Base-by-base conservation (phyloP, 2,797 vertebrate genomes). In the Rhynchotus rufescens region DNA sequence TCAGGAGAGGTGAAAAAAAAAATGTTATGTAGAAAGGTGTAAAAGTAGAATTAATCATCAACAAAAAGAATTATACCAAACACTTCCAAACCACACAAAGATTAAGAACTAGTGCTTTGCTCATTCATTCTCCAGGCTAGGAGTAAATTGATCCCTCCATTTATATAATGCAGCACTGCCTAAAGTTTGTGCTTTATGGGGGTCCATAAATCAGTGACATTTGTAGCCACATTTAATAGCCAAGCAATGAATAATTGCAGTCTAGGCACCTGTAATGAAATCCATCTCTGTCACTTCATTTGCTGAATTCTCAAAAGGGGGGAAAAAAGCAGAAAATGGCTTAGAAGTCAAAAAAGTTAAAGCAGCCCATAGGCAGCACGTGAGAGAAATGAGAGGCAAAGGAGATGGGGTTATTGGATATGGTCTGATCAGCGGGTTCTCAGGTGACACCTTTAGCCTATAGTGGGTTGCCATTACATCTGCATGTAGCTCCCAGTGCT, bases 261-360 rank as follows among this genome's bases (percentile, higher is more conserved):
- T 62, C 42, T 80, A 76, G 90, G 12, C 2, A 22, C 26, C 15
- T 66, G 12, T 56, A 90, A 84, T 30, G 36, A 89, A 84, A 92
- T 84, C 68, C 13, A 76, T 66, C 56, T 47, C 52, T 2, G 0
- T 45, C 23, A 64, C 32, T 81, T 81, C 26, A 86, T 52, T 74
- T 86, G n/a, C 52, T 65, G 69, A 80, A 87, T 40, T 92, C 57
- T 81, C 52, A 91, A 71, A 54, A 15, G 20, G 14, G 15, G 49
- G 7, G 38, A 75, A 52, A 68, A 88, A 62, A 54, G 25, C 10
- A 2, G 36, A 79, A 67, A 80, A 77, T 6, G 8, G 30, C 54
- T 86, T 71, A 92, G 45, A 91, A 80, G 60, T 59, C 64, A 82
- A 52, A 90, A 78, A 66, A 57, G 77, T 86, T 60, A 92, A 36